phyloP scores from a whole-genome alignment of 2,113 vertebrate genomes.

The Panthera tigris region DNA sequence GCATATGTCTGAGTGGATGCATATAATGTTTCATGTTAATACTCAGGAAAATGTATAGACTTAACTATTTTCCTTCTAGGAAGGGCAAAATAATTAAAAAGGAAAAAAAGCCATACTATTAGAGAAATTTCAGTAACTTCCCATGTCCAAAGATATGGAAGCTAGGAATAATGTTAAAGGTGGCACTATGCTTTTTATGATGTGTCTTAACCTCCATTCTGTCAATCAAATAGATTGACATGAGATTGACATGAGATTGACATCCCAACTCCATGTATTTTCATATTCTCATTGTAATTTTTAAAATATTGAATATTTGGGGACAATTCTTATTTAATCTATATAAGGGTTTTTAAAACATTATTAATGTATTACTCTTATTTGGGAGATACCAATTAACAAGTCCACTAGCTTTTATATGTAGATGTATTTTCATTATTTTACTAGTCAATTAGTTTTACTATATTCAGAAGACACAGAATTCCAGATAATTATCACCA shows the following conservation, averaged over 20 bases:
- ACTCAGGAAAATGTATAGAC: neutral
- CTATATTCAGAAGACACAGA: conserved; percentile 28
- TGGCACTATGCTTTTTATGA: neutral
- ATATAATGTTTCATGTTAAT: neutral
- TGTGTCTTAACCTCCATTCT: conserved; percentile 13
- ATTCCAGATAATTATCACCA: neutral
- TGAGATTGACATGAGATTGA: conserved; percentile 32
- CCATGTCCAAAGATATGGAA: neutral
- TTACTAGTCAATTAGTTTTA: neutral
- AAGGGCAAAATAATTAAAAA: neutral
- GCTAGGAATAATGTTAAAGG: conserved; percentile 14
- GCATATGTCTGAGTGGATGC: neutral
- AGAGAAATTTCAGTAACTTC: neutral
- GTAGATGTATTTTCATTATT: neutral
- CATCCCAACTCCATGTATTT: neutral
- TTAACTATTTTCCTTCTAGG: neutral
- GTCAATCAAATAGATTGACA: conserved; percentile 33
- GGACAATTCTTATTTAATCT: neutral
- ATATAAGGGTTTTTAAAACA: neutral
- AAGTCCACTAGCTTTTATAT: neutral
- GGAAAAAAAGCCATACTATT: neutral
- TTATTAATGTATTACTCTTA: neutral
- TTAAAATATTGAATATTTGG: conserved; percentile 2
- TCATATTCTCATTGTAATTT: conserved; percentile 25
- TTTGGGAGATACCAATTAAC: neutral